These are phyloP conservation scores for Linurgus olivaceus DNA, from an alignment of 2,797 vertebrate genomes.

Conservation along the genomic window DNA sequence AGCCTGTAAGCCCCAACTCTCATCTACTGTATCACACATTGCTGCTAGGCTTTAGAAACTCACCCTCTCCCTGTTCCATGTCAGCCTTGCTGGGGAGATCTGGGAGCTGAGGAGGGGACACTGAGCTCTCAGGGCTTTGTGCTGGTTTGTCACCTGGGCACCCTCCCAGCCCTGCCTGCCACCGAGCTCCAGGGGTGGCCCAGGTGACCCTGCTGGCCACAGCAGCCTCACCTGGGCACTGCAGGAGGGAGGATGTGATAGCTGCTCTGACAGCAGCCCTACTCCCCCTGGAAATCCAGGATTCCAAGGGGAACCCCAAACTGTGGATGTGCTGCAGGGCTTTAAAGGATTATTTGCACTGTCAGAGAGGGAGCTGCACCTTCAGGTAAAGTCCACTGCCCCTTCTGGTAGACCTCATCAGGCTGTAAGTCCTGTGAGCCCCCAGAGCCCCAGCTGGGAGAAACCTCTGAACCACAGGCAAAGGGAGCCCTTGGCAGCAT, in stretches of 20 bases:
- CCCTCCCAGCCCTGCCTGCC: neutral
- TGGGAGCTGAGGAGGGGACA: neutral
- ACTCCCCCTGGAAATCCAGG: neutral
- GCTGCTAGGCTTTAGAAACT: neutral
- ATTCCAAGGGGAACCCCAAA: neutral
- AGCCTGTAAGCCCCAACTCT: neutral
- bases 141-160: neutral
- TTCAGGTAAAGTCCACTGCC: too few species aligned
- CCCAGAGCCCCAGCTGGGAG: neutral
- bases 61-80: neutral
- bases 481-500: neutral
- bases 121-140: neutral
- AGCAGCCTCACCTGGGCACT: neutral
- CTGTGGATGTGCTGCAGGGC: neutral
- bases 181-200: neutral
- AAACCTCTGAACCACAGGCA: neutral
- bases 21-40: neutral
- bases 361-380: too few species aligned
- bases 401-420: too few species aligned
- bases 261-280: neutral
- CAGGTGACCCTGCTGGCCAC: neutral
- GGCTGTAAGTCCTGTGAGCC: too few species aligned
- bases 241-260: neutral
- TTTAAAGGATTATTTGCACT: too few species aligned
- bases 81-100: neutral